A percentile compares a stretch with the other conserved stretches of the same genome.
Conservation (phyloP, 2,888 invertebrate species). For the Dexiosoma caninum region DNA sequence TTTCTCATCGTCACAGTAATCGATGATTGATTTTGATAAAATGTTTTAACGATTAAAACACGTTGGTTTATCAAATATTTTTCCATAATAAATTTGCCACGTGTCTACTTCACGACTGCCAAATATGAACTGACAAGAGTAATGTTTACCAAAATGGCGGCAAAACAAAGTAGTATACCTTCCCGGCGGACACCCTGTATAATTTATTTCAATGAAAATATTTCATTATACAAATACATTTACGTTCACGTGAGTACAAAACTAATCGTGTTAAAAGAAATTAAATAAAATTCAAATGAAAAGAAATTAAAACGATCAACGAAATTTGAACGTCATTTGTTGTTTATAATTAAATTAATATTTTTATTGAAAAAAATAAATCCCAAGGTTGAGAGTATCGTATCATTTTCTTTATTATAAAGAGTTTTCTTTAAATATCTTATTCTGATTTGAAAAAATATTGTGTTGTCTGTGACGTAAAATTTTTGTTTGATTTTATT, state of each 20-base stretch:
- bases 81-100: too few species aligned
- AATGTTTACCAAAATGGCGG: too few species aligned
- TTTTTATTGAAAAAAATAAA: constrained; percentile 8
- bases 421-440: too few species aligned
- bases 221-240: constrained; percentile 21
- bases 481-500: not conserved
- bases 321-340: constrained; percentile 31
- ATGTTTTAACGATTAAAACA: too few species aligned
- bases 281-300: not conserved
- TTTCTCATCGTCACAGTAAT: too few species aligned
- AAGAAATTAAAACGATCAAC: not conserved
- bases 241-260: constrained; percentile 35
- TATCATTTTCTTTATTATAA: not conserved
- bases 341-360: constrained; percentile 47
- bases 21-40: too few species aligned
- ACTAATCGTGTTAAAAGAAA: constrained; percentile 18
- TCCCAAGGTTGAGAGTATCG: constrained; percentile 34
- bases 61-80: too few species aligned
- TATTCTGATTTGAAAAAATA: not conserved
- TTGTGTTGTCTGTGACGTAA: constrained; percentile 35
- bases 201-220: constrained; percentile 30
- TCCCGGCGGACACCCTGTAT: too few species aligned
- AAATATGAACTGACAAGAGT: too few species aligned
- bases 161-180: too few species aligned
- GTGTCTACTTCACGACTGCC: too few species aligned